Evolutionary conservation across 1,140 invertebrate genomes (phyloP).

Genomic region (Apis florea): DNA sequence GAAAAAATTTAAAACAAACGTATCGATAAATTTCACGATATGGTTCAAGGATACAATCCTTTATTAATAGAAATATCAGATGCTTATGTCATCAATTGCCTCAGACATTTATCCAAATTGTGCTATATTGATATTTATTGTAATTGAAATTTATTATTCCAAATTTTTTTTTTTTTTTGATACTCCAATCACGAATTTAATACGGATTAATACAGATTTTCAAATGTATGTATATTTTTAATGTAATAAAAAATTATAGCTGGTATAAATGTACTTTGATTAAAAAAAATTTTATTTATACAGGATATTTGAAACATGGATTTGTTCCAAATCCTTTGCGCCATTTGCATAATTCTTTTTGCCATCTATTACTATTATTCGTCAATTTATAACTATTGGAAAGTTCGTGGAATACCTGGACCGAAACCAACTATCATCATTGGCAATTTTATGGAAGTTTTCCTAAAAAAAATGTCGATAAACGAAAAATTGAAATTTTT

Average conservation of each 20-base stretch:
- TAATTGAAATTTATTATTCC: too few relatives aligned
- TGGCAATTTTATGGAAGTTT: constrained; percentile 68
- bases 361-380: constrained; percentile 56
- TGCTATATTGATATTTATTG: too few relatives aligned
- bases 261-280: neutral
- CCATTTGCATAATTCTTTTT: constrained; percentile 28
- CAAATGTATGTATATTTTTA: too few relatives aligned
- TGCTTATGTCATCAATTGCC: too few relatives aligned
- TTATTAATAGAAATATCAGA: too few relatives aligned
- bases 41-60: too few relatives aligned
- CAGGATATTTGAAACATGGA: neutral
- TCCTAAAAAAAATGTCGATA: constrained; percentile 38
- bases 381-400: constrained; percentile 68
- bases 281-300: neutral
- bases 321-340: constrained; percentile 52
- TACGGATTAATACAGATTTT: too few relatives aligned
- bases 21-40: too few relatives aligned
- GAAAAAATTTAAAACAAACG: too few relatives aligned
- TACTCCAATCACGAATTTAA: too few relatives aligned
- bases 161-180: too few relatives aligned
- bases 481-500: constrained; percentile 11
- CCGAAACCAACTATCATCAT: constrained; percentile 64
- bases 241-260: neutral
- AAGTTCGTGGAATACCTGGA: constrained; percentile 59
- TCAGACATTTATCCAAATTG: too few relatives aligned